Percentiles rank a stretch among this genome's conserved stretches.
These are phyloP conservation scores for Neodiprion pinetum DNA, from an alignment of 1,140 invertebrate genomes.

Conservation along the genomic window DNA sequence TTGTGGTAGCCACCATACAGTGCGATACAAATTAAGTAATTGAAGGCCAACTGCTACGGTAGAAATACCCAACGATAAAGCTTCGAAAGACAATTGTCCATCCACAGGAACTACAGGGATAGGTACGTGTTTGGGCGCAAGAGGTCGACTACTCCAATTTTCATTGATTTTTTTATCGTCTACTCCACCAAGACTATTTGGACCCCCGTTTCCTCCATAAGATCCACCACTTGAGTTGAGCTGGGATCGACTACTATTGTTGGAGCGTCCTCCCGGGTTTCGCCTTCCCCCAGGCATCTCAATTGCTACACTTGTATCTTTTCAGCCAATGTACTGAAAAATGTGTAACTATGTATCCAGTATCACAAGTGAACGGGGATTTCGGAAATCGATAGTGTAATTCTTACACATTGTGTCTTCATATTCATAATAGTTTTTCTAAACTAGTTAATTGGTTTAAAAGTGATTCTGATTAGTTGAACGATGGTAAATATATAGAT, in stretches of 20 bases:
- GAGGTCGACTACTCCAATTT: slow-evolving; percentile 29
- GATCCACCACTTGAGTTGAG: slow-evolving; percentile 31
- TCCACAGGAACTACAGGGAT: slow-evolving; percentile 86
- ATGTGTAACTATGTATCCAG: no score
- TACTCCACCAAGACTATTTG: slow-evolving; percentile 29
- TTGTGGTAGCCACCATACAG: slow-evolving; percentile 96
- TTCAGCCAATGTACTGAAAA: no score
- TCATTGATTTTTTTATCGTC: slow-evolving; percentile 52
- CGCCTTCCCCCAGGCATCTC: slow-evolving; percentile 52
- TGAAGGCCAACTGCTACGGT: slow-evolving; percentile 80
- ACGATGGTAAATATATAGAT: no score
- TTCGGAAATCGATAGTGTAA: no score
- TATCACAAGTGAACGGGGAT: no score
- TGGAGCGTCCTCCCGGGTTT: slow-evolving; percentile 47
- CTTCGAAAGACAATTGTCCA: slow-evolving; percentile 84
- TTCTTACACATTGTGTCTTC: no score
- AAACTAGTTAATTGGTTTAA: no score
- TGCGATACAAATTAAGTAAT: slow-evolving; percentile 93
- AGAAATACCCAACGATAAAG: slow-evolving; percentile 82
- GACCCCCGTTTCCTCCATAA: slow-evolving; percentile 25
- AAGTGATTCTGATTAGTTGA: no score
- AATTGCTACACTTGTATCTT: neutral
- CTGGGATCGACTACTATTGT: slow-evolving; percentile 35
- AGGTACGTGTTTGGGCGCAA: slow-evolving; percentile 80
- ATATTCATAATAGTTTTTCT: no score